These are phyloP conservation scores for Ichneumoninae sp. DNA, from an alignment of 2,888 invertebrate genomes.

Conservation along the genomic window DNA sequence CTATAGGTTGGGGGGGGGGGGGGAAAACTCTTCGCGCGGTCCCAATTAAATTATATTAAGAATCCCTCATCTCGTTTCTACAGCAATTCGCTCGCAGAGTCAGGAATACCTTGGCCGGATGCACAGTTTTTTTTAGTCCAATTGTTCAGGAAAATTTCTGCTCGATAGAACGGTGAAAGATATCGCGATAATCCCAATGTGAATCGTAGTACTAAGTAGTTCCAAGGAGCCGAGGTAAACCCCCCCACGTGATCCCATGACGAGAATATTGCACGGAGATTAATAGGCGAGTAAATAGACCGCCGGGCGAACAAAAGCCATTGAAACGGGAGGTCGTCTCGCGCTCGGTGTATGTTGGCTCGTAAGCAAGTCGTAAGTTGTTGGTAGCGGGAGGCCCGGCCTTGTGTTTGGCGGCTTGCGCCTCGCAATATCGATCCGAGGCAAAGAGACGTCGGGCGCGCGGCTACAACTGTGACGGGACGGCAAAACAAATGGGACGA, in stretches of 20 bases:
- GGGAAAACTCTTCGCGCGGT: neutral
- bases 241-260: neutral
- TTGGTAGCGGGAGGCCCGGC: slow-evolving; percentile 47
- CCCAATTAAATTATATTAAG: neutral
- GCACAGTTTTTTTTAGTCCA: neutral
- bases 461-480: slow-evolving; percentile 33
- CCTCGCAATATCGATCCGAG: slow-evolving; percentile 64
- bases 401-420: slow-evolving; percentile 56
- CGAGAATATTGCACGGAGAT: slow-evolving; percentile 1
- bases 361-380: slow-evolving; percentile 50
- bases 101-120: neutral
- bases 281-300: neutral
- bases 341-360: neutral
- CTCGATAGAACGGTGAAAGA: neutral
- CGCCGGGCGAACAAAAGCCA: neutral
- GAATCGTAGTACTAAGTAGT: neutral
- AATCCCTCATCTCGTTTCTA: too few relatives aligned
- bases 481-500: slow-evolving; percentile 13
- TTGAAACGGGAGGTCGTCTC: slow-evolving; percentile 13
- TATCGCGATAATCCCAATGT: neutral
- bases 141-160: neutral
- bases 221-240: neutral
- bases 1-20: too few relatives aligned
- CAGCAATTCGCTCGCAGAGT: too few relatives aligned
- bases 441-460: slow-evolving; percentile 43